Base-by-base conservation (phyloP, 2,113 vertebrate species). In the Megaceryle torquata region DNA sequence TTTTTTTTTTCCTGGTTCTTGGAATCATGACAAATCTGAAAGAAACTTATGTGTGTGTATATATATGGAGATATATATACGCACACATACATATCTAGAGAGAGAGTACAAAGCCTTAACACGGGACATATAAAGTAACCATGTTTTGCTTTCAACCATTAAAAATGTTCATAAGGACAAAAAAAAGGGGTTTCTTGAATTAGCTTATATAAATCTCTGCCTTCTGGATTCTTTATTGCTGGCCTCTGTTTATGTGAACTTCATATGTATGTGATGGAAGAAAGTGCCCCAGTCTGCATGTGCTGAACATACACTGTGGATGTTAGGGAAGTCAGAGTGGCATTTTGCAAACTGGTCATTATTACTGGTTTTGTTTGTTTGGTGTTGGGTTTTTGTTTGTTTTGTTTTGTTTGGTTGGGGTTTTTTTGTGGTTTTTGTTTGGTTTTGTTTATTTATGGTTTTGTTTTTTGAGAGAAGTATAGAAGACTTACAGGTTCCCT, bases 21-120 rank as follows among this genome's bases (percentile, higher is more conserved):
- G 85, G 80, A 96, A 95, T 97, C 91, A 95, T 82, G 92, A 89
- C 78, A 91, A 89, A 57, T 82, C 63, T 51, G 37, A 94, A 95
- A 89, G 53, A 89, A 95, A 86, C 33, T 11, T 54, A 7, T 77
- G 3, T 81, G 4, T 28, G 1, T 15, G 6, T 26, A 7, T 28
- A n/a, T 67, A 29, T 65, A 29, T 35, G n/a, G n/a, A 15, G 13
- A 21, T 15, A 37, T 20, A 43, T 2, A 43, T 2, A 50, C 0
- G 60, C 15, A 74, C 31, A 44, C 33, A 14, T 41, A 44, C 8
- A 63, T 7, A 35, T 9, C 43, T 65, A 39, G 9, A 54, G 56
- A 80, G 33, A 86, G 71, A 83, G 21, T 64, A 83, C 53, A 85
- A 50, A 1, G 9, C 65, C 67, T 82, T 61, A 74, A 64, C 59